Conservation (phyloP, 2,797 vertebrate species). For the Hipposideros larvatus region DNA sequence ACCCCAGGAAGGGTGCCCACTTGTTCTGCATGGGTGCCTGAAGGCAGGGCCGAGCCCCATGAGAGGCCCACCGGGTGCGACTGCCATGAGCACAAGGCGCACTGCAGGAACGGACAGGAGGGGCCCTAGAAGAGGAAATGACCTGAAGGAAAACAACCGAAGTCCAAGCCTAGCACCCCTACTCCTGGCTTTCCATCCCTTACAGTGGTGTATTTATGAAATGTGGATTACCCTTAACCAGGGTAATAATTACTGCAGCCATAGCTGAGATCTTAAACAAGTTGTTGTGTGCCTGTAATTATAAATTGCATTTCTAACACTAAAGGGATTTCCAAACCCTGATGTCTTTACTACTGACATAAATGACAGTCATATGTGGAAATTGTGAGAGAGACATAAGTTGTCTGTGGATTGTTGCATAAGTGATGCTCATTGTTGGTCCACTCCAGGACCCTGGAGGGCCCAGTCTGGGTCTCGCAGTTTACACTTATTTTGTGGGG, state of each 20-base stretch:
- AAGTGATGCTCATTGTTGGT: slow-evolving; percentile 34
- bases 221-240: slow-evolving; percentile 80
- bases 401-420: slow-evolving; percentile 29
- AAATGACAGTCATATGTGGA: slow-evolving; percentile 79
- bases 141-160: not conserved
- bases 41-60: not conserved
- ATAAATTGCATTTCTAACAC: slow-evolving; percentile 81
- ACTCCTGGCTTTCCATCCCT: slow-evolving; percentile 51
- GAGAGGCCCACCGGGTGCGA: not conserved
- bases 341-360: slow-evolving; percentile 79
- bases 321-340: slow-evolving; percentile 84
- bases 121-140: not conserved
- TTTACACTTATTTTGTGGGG: not conserved
- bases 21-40: accelerated
- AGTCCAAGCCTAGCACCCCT: not conserved
- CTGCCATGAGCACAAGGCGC: accelerated
- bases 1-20: not conserved
- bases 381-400: slow-evolving; percentile 75
- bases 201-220: slow-evolving; percentile 59
- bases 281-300: slow-evolving; percentile 81
- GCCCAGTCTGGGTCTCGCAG: not conserved
- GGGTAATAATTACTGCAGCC: slow-evolving; percentile 82
- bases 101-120: not conserved
- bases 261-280: slow-evolving; percentile 78
- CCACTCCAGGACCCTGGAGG: not conserved